Evolutionary conservation across 2,888 invertebrate species (phyloP), one percentile per base, ranked within the genome.

Genomic region (Linyphia triangularis): DNA sequence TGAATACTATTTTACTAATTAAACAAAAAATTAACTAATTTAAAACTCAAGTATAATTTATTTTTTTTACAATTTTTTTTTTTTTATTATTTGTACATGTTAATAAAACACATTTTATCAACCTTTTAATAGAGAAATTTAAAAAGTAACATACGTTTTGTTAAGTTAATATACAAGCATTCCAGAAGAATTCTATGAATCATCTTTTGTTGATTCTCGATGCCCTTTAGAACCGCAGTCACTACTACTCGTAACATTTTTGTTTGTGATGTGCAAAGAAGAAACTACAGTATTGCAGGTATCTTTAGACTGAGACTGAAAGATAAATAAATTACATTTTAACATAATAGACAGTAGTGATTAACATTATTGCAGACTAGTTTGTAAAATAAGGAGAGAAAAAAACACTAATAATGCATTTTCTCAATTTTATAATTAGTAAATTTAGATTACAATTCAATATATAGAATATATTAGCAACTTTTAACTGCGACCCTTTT

Each of bases 181-280:
- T 43, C 28, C 37, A 79, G 67, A 65, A 67, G 33, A 33, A 79
- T 67, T 30, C 63, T 84, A 85, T 61, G n/a, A 78, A 78, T 70
- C 77, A 26, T 77, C 84, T 77, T 85, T 85, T 7, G 78, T 16
- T 5, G 26, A 22, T 70, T 85, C 78, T 30, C 43, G 57, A 24
- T 78, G 70, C 30, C 43, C 22, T 61, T 59, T 51, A 40, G 70
- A 70, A 63, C 33, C 37, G 28, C 40, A 26, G 61, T 69, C 77
- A 40, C 5, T 67, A 33, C 43, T 75, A 63, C 43, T 78, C 67
- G 30, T 51, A 61, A 40, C 22, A 67, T 19, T 61, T 78, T 85
- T 78, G 51, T 40, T 78, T 26, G 37, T n/a, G 59, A 61, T 24
- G 69, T 85, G 75, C 24, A 70, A 63, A n/a, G 85, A 78, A n/a